A percentile compares a stretch with the other conserved stretches of the same genome.
Evolutionary conservation across 2,888 invertebrate genomes (phyloP).

Genomic region (Dysmachus trigonus): DNA sequence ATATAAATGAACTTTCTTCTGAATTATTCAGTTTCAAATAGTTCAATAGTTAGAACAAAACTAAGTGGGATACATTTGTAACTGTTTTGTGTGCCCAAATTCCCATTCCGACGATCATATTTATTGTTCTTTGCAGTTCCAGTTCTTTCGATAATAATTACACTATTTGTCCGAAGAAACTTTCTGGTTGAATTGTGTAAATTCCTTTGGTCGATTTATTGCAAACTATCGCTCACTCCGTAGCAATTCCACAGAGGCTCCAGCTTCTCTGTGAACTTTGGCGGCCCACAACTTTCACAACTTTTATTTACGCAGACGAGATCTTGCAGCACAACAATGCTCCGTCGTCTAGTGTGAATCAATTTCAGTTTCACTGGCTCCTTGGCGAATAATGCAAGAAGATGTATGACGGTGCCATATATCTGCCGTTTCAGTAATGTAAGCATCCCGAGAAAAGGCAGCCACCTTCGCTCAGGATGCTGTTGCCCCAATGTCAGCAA

Average conservation of each 20-base stretch:
- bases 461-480: neutral
- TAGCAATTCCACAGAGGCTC: neutral
- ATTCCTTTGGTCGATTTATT: neutral
- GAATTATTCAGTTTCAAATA: neutral
- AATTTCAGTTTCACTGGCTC: constrained; percentile 16
- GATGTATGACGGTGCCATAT: neutral
- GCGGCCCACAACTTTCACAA: neutral
- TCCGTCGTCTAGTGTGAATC: neutral
- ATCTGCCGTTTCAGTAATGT: neutral
- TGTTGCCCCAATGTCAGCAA: constrained; percentile 13
- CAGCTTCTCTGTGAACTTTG: neutral
- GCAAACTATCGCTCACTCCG: neutral
- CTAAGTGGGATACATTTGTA: neutral
- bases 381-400: neutral
- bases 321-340: neutral
- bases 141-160: neutral
- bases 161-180: neutral
- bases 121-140: neutral
- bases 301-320: neutral
- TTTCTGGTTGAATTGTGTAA: neutral
- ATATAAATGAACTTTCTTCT: neutral
- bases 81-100: neutral
- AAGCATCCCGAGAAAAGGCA: neutral
- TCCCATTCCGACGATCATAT: neutral
- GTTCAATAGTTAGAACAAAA: neutral